Percentiles rank a stretch among this genome's conserved stretches.
Evolutionary conservation across 2,113 vertebrate genomes (phyloP).

Genomic region (Hiodon alosoides): DNA sequence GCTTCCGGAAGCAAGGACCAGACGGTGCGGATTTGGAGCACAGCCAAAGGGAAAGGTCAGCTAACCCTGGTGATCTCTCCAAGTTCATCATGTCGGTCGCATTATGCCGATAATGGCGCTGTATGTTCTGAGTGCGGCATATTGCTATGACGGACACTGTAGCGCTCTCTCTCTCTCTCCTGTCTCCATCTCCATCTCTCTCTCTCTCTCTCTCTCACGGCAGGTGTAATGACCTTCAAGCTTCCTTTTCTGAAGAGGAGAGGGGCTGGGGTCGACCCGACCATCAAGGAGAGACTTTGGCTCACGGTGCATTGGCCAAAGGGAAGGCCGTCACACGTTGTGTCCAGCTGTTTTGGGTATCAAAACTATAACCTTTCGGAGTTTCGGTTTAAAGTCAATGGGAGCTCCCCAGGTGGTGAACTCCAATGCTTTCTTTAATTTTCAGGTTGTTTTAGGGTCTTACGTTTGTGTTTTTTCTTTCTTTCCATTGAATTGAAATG

Average conservation of each 20-base stretch:
- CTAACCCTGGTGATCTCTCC: not conserved
- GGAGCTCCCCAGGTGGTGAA: not conserved
- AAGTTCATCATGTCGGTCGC: not conserved
- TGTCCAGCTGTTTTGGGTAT: slow-evolving; percentile 90
- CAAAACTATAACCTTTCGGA: slow-evolving; percentile 18
- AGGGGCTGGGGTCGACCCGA: slow-evolving; percentile 70
- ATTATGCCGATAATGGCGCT: not conserved
- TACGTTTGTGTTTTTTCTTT: not conserved
- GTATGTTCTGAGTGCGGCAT: not conserved
- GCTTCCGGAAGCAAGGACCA: slow-evolving; percentile 96
- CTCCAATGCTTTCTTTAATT: not conserved
- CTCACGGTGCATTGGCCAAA: slow-evolving; percentile 81
- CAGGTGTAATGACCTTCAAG: slow-evolving; percentile 81
- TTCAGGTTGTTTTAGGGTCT: not conserved
- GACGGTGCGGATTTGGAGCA: slow-evolving; percentile 87
- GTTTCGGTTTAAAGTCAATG: not conserved
- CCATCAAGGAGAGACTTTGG: slow-evolving; percentile 90
- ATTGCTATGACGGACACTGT: too few relatives aligned
- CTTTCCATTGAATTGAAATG: slow-evolving; percentile 4
- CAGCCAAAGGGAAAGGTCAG: slow-evolving; percentile 77
- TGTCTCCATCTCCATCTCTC: not conserved
- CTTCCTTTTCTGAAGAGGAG: slow-evolving; percentile 83
- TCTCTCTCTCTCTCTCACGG: fast-evolving
- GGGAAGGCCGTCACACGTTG: slow-evolving; percentile 61
- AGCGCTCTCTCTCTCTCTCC: too few relatives aligned